A percentile compares a stretch with the other conserved stretches of the same genome.
These are phyloP conservation scores for Ametastegia equiseti DNA, from an alignment of 2,888 invertebrate genomes.

Conservation along the genomic window DNA sequence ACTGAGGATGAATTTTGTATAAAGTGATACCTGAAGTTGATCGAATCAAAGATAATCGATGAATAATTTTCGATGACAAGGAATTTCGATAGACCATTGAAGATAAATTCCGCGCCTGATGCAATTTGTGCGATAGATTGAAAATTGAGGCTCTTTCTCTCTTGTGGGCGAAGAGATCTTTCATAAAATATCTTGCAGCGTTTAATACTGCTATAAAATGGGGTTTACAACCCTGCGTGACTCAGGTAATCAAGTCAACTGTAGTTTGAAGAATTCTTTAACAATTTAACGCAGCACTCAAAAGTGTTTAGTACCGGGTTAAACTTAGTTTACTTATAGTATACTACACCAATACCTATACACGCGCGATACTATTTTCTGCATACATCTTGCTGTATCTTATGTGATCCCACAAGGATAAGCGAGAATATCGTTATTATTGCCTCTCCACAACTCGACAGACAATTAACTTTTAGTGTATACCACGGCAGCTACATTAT, in stretches of 20 bases:
- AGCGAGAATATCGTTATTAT: neutral
- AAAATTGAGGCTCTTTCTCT: neutral
- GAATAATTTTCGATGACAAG: too few species aligned
- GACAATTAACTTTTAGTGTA: neutral
- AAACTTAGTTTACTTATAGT: neutral
- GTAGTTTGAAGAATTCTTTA: slow-evolving; percentile 13
- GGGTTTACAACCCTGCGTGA: slow-evolving; percentile 25
- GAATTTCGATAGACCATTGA: too few species aligned
- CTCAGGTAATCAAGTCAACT: slow-evolving; percentile 8
- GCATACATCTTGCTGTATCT: too few species aligned
- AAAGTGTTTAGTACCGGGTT: slow-evolving; percentile 13
- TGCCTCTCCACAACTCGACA: neutral
- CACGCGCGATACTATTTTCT: too few species aligned
- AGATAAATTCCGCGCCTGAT: neutral
- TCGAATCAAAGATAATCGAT: too few species aligned
- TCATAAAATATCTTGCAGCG: neutral
- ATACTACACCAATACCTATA: neutral
- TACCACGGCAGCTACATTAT: neutral
- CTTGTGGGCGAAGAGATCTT: neutral
- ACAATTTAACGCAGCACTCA: slow-evolving; percentile 34
- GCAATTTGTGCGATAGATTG: neutral
- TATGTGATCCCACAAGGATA: neutral
- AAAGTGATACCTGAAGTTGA: too few species aligned
- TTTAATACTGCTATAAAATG: slow-evolving; percentile 7
- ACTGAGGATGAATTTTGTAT: too few species aligned